Base-by-base conservation (phyloP, 2,888 invertebrate genomes). In the Drosophila sordidapex region DNA sequence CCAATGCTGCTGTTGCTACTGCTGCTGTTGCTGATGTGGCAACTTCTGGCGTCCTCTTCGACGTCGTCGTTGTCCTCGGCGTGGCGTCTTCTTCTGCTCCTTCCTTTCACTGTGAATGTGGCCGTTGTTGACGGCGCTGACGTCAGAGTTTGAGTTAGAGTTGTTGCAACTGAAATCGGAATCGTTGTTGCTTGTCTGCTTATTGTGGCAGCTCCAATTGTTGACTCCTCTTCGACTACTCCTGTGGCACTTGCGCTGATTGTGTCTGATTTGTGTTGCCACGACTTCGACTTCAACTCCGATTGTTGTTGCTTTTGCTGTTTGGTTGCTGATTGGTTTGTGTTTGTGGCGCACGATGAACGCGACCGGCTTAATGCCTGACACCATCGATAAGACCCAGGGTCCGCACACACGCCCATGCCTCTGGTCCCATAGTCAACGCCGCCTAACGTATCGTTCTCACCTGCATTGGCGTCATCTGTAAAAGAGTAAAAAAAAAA, bases 401-500 rank as follows among this genome's bases (percentile, higher is more conserved):
- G 96, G 96, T 96, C 96, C 96, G 96, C 96, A 95, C 96, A 96
- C 96, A 96, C 96, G 96, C 96, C 96, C 96, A 97, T 97, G 95
- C 96, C 96, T 96, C 96, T 96, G 95, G 95, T 96, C 96, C 96
- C 96, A 97, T 97, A 95, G 94, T 95, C 95, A 94, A 94, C 94
- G 95, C 94, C 95, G 95, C 95, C 86, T 95, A 95, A 96, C 95
- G 95, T 95, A 95, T 96, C 96, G 95, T 96, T 95, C 95, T 96
- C 95, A 94, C 88, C 67, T 78, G 94, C 95, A 95, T 95, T 95
- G 94, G 93, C 94, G 94, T 94, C 94, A 94, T 94, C 95, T 95
- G 90, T 13, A 74, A 70, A 0, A 48, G 27, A 40, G 21, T 15
- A 2, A 36, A 36, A 46, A 36, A 36, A 46, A 21, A 46, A 43